phyloP scores from a whole-genome alignment of 2,797 vertebrate genomes.

The Garrulus glandarius region DNA sequence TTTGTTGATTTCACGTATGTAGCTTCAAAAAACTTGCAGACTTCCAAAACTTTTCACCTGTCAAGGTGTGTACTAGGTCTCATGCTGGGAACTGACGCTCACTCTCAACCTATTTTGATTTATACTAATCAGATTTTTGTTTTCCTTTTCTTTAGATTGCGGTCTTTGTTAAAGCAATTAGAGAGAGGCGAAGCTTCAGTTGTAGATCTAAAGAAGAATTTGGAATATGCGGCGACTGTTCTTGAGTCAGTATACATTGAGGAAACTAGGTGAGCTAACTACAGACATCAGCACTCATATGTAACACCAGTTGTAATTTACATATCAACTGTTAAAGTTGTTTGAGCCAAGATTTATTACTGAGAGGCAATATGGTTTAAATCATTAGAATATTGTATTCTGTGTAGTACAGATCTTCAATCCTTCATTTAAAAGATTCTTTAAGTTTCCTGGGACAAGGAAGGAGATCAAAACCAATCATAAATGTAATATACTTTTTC shows the following conservation, averaged over 20 bases:
- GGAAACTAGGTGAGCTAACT: slow-evolving; percentile 87
- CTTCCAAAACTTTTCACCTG: neutral
- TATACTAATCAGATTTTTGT: neutral
- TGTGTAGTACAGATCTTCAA: neutral
- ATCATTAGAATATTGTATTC: neutral
- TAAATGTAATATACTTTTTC: neutral
- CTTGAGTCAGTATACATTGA: slow-evolving; percentile 96
- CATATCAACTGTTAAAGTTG: neutral
- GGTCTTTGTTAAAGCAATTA: slow-evolving; percentile 94
- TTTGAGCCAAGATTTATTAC: neutral
- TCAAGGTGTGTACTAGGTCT: neutral
- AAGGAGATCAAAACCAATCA: neutral
- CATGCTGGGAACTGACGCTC: neutral
- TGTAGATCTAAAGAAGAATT: slow-evolving; percentile 95
- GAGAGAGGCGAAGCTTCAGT: slow-evolving; percentile 94
- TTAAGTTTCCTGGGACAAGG: neutral
- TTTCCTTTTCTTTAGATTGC: slow-evolving; percentile 77
- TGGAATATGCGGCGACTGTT: slow-evolving; percentile 94
- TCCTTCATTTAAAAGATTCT: neutral
- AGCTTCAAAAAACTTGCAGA: neutral
- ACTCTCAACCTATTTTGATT: neutral
- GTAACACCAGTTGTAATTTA: neutral
- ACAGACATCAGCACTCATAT: neutral
- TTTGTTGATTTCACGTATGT: neutral
- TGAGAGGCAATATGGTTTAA: neutral